Evolutionary conservation across 1,140 invertebrate species (phyloP).

Genomic region (Potamilus streckersoni): DNA sequence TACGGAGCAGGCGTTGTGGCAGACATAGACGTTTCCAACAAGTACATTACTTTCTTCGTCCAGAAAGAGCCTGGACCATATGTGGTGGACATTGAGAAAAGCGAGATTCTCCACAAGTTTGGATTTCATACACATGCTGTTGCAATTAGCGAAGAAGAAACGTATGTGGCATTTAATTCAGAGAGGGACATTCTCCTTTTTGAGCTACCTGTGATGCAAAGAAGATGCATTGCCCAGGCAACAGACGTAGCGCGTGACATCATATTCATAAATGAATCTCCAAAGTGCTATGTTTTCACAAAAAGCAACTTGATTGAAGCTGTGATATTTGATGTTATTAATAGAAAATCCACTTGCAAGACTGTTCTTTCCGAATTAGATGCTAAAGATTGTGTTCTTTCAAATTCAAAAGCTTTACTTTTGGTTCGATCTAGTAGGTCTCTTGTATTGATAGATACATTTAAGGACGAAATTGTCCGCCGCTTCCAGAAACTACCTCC

Average conservation of each 20-base stretch:
- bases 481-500: conserved; percentile 46
- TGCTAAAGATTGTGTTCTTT: conserved; percentile 46
- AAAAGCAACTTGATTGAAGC: conserved; percentile 47
- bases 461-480: conserved; percentile 31
- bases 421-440: conserved; percentile 44
- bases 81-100: conserved; percentile 76
- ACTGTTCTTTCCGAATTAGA: conserved; percentile 51
- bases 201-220: conserved; percentile 70
- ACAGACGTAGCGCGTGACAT: conserved; percentile 51
- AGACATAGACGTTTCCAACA: conserved; percentile 80
- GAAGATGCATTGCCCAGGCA: conserved; percentile 43
- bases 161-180: conserved; percentile 86
- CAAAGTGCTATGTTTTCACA: conserved; percentile 52
- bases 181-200: conserved; percentile 82
- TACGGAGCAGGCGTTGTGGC: conserved; percentile 41
- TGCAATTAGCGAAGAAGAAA: conserved; percentile 91
- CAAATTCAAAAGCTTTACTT: conserved; percentile 44
- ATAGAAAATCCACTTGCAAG: conserved; percentile 33
- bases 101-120: conserved; percentile 47
- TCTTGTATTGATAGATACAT: conserved; percentile 44
- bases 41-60: conserved; percentile 87
- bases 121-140: conserved; percentile 85
- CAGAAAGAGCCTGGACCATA: conserved; percentile 86
- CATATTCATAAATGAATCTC: conserved; percentile 37
- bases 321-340: conserved; percentile 44